Conservation (phyloP, 2,113 vertebrate species). For the Pavo muticus region DNA sequence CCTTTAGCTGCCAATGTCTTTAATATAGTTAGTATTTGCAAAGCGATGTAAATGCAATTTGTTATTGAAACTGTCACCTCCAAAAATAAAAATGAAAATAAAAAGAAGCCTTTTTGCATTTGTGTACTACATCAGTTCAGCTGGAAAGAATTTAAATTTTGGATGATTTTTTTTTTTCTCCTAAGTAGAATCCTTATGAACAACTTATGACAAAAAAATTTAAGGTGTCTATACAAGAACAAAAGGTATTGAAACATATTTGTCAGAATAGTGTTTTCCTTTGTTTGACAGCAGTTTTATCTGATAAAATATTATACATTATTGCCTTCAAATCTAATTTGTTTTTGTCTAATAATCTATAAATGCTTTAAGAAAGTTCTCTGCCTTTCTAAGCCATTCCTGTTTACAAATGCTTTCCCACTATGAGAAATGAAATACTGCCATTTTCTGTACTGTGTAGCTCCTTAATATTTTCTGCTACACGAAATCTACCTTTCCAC, state of each 20-base stretch:
- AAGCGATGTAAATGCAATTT: neutral
- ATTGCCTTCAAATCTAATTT: neutral
- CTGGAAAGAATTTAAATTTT: neutral
- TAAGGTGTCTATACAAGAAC: neutral
- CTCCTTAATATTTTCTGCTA: neutral
- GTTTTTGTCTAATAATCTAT: neutral
- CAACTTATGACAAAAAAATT: neutral
- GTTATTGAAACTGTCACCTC: neutral
- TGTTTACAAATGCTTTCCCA: neutral
- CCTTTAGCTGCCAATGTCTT: neutral
- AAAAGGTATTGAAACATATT: neutral
- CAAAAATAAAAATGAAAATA: neutral
- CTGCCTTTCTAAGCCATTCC: neutral
- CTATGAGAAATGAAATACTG: neutral
- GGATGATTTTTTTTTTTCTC: neutral
- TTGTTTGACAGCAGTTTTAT: neutral
- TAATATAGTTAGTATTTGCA: neutral
- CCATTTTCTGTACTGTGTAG: neutral
- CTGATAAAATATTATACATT: neutral
- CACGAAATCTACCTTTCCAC: neutral
- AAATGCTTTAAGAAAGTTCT: neutral
- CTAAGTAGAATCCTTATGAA: rapidly evolving
- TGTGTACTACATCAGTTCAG: neutral
- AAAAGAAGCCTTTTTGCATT: neutral
- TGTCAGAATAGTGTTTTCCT: neutral